Conservation (phyloP, 2,797 vertebrate genomes). For the Falco naumanni region DNA sequence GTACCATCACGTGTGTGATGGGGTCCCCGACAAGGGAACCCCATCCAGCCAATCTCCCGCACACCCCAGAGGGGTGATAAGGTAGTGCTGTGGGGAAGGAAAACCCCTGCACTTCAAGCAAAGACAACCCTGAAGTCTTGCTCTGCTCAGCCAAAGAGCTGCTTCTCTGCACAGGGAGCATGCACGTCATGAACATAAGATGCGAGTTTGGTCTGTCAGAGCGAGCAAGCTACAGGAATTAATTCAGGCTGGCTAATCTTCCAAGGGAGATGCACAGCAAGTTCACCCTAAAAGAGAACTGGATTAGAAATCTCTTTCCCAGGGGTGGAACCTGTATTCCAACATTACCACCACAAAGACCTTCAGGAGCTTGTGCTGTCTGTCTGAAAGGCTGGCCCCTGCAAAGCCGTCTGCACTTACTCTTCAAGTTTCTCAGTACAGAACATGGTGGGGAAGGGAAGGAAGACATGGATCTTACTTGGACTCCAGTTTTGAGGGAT, state of each 20-base stretch:
- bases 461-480: conserved; percentile 75
- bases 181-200: accelerated
- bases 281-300: neutral
- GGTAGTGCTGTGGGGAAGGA: neutral
- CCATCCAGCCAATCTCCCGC: too few relatives aligned
- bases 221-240: neutral
- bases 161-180: neutral
- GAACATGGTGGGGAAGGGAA: neutral
- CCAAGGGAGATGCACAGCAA: neutral
- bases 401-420: neutral
- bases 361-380: accelerated
- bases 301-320: neutral
- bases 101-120: neutral
- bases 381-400: neutral
- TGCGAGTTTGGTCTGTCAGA: neutral
- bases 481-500: conserved; percentile 96
- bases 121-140: neutral
- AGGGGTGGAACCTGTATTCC: neutral
- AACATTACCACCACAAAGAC: neutral
- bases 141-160: neutral
- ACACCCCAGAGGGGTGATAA: too few relatives aligned
- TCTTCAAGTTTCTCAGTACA: neutral
- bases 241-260: neutral
- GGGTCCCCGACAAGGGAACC: neutral
- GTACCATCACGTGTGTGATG: too few relatives aligned